phyloP scores from a whole-genome alignment of 30 jellyfish, hydroid and myxozoan species.

The Catostylus mosaicus region DNA sequence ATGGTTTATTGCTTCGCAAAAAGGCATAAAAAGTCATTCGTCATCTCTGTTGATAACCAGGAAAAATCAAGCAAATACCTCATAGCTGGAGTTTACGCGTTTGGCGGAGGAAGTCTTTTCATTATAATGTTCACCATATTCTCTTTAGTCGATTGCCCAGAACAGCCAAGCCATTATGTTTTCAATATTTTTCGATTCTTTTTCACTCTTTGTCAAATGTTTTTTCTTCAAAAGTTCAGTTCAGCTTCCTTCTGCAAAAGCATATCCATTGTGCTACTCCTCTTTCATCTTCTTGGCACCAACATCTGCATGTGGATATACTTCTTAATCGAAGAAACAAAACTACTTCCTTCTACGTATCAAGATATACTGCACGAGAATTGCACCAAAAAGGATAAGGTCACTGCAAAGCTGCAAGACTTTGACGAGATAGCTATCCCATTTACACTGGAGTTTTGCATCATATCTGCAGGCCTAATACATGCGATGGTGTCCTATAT shows the following conservation, averaged over 20 bases:
- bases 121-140: constrained; percentile 15
- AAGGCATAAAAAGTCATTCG: constrained; percentile 5
- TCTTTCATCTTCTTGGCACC: constrained; percentile 57
- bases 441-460: constrained; percentile 46
- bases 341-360: neutral
- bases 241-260: constrained; percentile 24
- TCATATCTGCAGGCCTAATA: constrained; percentile 50
- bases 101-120: constrained; percentile 61
- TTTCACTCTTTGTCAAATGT: constrained; percentile 40
- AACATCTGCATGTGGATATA: constrained; percentile 38
- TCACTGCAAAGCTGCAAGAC: constrained; percentile 10
- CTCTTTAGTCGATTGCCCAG: constrained; percentile 44
- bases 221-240: constrained; percentile 45
- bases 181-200: constrained; percentile 17
- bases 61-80: constrained; percentile 52
- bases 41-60: constrained; percentile 1
- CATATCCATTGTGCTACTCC: neutral
- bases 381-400: constrained; percentile 12
- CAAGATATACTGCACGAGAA: neutral
- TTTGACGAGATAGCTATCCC: constrained; percentile 13
- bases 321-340: constrained; percentile 30
- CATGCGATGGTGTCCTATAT: constrained; percentile 28
- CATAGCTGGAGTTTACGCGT: constrained; percentile 64
- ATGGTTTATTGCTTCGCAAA: constrained; percentile 20
- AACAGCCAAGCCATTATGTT: neutral